Conservation (phyloP, 2,888 invertebrate species). For the Beris chalybata region DNA sequence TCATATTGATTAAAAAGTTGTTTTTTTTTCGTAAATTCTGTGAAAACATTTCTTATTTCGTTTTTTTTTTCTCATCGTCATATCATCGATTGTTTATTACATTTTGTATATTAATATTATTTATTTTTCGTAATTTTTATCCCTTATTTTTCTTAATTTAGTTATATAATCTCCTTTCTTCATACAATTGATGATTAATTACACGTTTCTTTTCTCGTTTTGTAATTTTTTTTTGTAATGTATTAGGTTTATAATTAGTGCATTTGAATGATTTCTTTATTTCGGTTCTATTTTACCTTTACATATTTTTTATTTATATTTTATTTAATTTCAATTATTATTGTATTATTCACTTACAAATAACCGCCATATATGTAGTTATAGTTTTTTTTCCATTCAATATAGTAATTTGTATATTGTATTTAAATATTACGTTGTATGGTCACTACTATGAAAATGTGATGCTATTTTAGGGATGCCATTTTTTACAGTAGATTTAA, state of each 20-base stretch:
- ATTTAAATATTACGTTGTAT: no score
- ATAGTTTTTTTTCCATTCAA: no score
- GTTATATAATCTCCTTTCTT: conserved; percentile 19
- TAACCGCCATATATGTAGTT: background rate
- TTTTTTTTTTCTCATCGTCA: conserved; percentile 12
- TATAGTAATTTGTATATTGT: no score
- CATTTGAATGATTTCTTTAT: conserved; percentile 30
- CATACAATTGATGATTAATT: conserved; percentile 34
- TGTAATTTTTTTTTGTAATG: conserved; percentile 19
- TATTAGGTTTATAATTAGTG: conserved; percentile 25
- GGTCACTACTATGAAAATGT: no score
- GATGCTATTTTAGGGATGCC: no score
- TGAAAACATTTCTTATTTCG: conserved; percentile 40
- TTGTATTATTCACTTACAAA: conserved; percentile 6
- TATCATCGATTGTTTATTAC: conserved; percentile 13
- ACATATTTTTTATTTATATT: conserved; percentile 8
- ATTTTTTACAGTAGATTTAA: no score
- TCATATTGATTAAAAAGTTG: conserved; percentile 30
- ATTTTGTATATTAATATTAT: conserved; percentile 9
- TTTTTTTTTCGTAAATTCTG: conserved; percentile 39
- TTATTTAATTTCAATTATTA: conserved; percentile 16
- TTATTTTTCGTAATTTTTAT: conserved; percentile 10
- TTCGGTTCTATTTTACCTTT: conserved; percentile 20
- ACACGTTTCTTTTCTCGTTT: conserved; percentile 20
- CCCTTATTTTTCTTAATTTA: conserved; percentile 6